Evolutionary conservation across 2,888 invertebrate species (phyloP).

Genomic region (Fabriciana adippe): DNA sequence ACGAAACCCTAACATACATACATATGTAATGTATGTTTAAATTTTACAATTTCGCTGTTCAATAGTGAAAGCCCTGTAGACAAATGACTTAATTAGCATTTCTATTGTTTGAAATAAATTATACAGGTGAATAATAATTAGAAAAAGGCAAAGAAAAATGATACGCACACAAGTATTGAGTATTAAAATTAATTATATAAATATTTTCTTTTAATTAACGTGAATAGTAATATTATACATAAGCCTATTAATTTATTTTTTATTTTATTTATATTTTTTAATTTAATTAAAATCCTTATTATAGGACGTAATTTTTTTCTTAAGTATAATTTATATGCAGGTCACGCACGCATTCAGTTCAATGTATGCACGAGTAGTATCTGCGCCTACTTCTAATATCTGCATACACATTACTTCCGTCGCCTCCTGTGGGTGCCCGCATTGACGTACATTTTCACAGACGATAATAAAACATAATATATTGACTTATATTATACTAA

Average conservation of each 20-base stretch:
- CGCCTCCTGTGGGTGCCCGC: conserved; percentile 71
- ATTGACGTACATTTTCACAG: conserved; percentile 47
- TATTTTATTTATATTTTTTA: background rate
- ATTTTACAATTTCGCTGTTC: conserved; percentile 6
- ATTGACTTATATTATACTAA: conserved; percentile 5
- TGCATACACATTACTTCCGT: conserved; percentile 70
- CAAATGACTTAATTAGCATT: conserved; percentile 1
- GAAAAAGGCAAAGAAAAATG: no score
- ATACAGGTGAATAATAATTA: background rate
- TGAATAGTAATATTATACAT: no score
- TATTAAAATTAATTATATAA: no score
- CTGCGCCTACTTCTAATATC: conserved; percentile 54
- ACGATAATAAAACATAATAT: conserved; percentile 1
- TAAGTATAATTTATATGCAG: conserved; percentile 51
- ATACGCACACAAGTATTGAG: no score
- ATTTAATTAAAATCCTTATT: no score
- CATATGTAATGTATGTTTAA: background rate
- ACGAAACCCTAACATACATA: background rate
- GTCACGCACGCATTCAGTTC: conserved; percentile 59
- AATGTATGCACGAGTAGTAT: conserved; percentile 54
- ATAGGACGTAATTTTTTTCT: no score
- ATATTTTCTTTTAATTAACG: background rate
- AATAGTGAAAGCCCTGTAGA: conserved; percentile 7
- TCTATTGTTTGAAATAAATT: background rate
- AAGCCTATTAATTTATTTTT: background rate